Evolutionary conservation across 2,888 invertebrate species (phyloP).

Genomic region (Aplocera efformata): DNA sequence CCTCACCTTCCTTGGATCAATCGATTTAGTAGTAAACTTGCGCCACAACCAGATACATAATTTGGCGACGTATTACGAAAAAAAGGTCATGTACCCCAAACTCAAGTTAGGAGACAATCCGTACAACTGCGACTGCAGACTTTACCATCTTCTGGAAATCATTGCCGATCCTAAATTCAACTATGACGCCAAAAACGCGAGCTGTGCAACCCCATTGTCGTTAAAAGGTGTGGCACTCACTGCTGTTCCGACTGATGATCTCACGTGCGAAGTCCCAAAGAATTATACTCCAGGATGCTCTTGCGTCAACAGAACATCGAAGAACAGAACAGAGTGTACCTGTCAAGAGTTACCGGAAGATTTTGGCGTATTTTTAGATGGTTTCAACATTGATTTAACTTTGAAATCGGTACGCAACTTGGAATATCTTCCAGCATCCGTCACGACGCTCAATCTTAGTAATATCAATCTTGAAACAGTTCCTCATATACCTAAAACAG

Average conservation of each 20-base stretch:
- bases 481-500: conserved; percentile 3
- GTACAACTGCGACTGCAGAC: conserved; percentile 25
- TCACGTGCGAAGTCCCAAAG: conserved; percentile 17
- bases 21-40: not conserved
- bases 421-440: conserved; percentile 8
- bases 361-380: no score
- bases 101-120: conserved; percentile 24
- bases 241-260: not conserved
- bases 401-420: not conserved
- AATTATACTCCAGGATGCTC: not conserved
- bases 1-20: conserved; percentile 21
- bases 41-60: no score
- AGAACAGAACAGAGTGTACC: conserved; percentile 11
- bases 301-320: conserved; percentile 17
- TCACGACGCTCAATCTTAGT: conserved; percentile 3
- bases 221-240: conserved; percentile 2
- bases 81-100: not conserved
- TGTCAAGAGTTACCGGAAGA: conserved; percentile 1
- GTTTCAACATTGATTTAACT: conserved; percentile 6
- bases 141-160: conserved; percentile 13
- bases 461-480: conserved; percentile 1
- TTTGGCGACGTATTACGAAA: no score
- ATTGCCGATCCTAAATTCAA: conserved; percentile 1
- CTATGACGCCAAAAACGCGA: conserved; percentile 6
- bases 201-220: conserved; percentile 11